phyloP scores from a whole-genome alignment of 2,888 invertebrate species.

The Timandra comae region DNA sequence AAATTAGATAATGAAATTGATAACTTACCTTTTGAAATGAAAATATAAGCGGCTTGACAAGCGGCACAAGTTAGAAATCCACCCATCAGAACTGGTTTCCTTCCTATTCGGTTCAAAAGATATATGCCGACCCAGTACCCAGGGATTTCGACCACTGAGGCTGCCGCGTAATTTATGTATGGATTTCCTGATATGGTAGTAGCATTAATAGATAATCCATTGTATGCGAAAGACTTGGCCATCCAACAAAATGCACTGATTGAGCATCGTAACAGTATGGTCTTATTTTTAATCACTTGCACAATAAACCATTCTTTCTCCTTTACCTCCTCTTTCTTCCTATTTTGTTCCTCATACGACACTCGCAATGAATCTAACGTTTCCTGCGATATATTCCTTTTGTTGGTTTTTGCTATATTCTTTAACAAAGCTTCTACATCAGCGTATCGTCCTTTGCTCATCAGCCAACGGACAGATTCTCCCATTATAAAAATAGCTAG shows the following conservation, averaged over 20 bases:
- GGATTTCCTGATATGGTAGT: constrained; percentile 77
- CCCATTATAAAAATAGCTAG: constrained; percentile 81
- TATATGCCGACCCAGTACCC: constrained; percentile 78
- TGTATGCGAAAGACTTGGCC: constrained; percentile 79
- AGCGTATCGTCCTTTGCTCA: constrained; percentile 80
- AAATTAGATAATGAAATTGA: neutral
- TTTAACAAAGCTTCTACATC: constrained; percentile 79
- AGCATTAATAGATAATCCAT: constrained; percentile 79
- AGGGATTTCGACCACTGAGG: constrained; percentile 80
- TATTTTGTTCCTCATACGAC: constrained; percentile 37
- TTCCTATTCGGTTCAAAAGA: constrained; percentile 74
- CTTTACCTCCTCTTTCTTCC: constrained; percentile 27
- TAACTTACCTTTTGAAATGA: constrained; percentile 63
- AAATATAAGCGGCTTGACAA: constrained; percentile 74
- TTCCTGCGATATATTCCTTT: constrained; percentile 44
- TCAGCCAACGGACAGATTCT: constrained; percentile 86
- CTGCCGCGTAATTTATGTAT: constrained; percentile 79
- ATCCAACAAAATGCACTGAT: constrained; percentile 76
- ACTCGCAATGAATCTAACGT: constrained; percentile 39
- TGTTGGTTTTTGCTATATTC: constrained; percentile 79
- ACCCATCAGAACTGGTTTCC: constrained; percentile 73
- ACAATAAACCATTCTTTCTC: constrained; percentile 41
- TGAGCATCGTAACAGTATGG: constrained; percentile 35
- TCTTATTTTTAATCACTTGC: constrained; percentile 40
- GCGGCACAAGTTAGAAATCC: constrained; percentile 77